These are phyloP conservation scores for Yponomeuta evonymella DNA, from an alignment of 2,888 invertebrate species.

Conservation along the genomic window DNA sequence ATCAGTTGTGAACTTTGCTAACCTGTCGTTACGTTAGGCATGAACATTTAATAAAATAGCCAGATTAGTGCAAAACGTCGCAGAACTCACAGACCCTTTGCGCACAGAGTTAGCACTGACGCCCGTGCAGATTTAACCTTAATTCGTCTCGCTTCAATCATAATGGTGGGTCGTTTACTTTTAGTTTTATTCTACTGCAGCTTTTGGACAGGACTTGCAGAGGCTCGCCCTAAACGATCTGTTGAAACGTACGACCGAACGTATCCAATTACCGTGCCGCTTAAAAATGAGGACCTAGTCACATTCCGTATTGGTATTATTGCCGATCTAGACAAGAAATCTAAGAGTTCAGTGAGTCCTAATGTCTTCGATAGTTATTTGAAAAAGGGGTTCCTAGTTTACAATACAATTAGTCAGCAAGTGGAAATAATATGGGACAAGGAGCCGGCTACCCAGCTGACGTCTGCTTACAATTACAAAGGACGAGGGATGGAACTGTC, in stretches of 20 bases:
- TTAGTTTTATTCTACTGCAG: constrained; percentile 81
- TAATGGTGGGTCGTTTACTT: constrained; percentile 79
- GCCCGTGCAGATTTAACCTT: constrained; percentile 88
- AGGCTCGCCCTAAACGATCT: constrained; percentile 39
- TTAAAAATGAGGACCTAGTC: constrained; percentile 75
- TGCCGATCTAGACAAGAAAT: constrained; percentile 94
- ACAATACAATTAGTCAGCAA: constrained; percentile 75
- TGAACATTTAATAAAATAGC: constrained; percentile 58
- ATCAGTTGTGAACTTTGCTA: too few species aligned
- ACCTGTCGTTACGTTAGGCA: constrained; percentile 41
- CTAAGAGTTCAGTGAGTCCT: constrained; percentile 80
- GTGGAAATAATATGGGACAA: constrained; percentile 85
- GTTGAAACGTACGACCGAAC: constrained; percentile 82
- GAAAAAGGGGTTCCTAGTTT: constrained; percentile 86
- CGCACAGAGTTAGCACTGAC: constrained; percentile 89
- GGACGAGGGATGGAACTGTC: constrained; percentile 98
- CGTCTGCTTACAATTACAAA: constrained; percentile 85
- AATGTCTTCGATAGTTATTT: constrained; percentile 89
- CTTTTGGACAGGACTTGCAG: constrained; percentile 48
- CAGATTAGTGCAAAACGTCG: constrained; percentile 91
- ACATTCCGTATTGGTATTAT: constrained; percentile 92
- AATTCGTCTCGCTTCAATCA: constrained; percentile 81
- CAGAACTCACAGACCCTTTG: constrained; percentile 80
- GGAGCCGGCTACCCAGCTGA: constrained; percentile 76
- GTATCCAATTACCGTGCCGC: constrained; percentile 88